Conservation (phyloP, 2,797 vertebrate genomes). For the Sandelia bainsii region DNA sequence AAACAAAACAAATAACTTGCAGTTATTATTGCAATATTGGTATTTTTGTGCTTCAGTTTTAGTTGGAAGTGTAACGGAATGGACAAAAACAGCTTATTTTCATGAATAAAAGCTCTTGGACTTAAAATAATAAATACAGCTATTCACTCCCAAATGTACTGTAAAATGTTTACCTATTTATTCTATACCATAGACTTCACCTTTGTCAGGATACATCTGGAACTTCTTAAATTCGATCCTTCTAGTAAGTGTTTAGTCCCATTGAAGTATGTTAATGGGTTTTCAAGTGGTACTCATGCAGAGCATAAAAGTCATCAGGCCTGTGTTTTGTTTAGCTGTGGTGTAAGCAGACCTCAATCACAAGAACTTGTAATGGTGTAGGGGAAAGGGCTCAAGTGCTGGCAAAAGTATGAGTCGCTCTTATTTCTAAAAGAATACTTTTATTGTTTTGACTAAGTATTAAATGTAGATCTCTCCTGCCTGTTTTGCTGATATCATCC, state of each 20-base stretch:
- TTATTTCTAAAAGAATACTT: slow-evolving; percentile 18
- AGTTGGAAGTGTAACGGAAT: neutral
- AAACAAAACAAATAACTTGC: neutral
- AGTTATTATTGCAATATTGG: neutral
- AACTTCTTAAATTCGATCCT: slow-evolving; percentile 73
- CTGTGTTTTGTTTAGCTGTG: slow-evolving; percentile 76
- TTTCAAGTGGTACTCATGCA: slow-evolving; percentile 78
- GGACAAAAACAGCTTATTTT: neutral
- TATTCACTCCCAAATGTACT: neutral
- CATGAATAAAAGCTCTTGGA: neutral
- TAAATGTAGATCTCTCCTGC: slow-evolving; percentile 16
- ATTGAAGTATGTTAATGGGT: slow-evolving; percentile 78
- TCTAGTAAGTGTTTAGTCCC: slow-evolving; percentile 68
- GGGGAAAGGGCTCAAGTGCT: slow-evolving; percentile 51
- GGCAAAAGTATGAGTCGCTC: neutral
- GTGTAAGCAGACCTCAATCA: slow-evolving; percentile 77
- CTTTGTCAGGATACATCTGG: slow-evolving; percentile 73
- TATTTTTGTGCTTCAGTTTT: neutral
- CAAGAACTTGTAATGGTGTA: slow-evolving; percentile 38
- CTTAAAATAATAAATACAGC: neutral
- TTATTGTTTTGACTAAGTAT: slow-evolving; percentile 25
- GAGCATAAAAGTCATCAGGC: slow-evolving; percentile 69
- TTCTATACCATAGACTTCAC: slow-evolving; percentile 10
- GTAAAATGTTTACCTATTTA: slow-evolving; percentile 21
- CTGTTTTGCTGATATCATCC: slow-evolving; percentile 60